Conservation (phyloP, 2,888 invertebrate species). For the Campaea margaritaria region DNA sequence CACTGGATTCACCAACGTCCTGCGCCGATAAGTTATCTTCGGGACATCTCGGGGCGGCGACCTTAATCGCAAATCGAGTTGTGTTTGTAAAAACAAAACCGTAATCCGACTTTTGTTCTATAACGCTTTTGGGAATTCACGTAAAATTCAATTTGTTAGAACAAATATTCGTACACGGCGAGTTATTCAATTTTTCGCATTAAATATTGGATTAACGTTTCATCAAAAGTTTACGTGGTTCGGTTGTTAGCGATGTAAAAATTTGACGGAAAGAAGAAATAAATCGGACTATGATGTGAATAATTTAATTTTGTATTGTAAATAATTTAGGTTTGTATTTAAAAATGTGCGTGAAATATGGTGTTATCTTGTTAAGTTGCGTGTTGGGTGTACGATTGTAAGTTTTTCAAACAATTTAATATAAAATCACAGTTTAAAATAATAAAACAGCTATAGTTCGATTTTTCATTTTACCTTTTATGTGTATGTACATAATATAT, state of each 20-base stretch:
- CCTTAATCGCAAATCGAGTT: constrained; percentile 44
- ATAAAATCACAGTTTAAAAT: no score
- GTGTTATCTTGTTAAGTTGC: no score
- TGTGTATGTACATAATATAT: no score
- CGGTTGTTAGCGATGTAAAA: neutral
- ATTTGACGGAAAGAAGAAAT: neutral
- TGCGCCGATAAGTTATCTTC: constrained; percentile 45
- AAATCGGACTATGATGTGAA: no score
- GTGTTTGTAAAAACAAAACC: constrained; percentile 40
- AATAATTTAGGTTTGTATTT: no score
- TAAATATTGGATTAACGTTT: constrained; percentile 30
- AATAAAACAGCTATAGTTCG: no score
- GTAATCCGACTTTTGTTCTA: constrained; percentile 34
- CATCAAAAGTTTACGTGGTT: constrained; percentile 22
- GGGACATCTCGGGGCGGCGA: constrained; percentile 39
- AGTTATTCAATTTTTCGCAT: constrained; percentile 20
- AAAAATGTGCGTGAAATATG: no score
- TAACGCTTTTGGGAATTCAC: constrained; percentile 30
- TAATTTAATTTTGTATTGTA: no score
- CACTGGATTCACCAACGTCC: constrained; percentile 12
- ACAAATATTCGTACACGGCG: constrained; percentile 32
- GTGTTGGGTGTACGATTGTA: no score
- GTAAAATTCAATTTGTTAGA: constrained; percentile 36
- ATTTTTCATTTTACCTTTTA: no score
- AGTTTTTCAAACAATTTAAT: no score